Evolutionary conservation across 2,888 invertebrate species (phyloP).

Genomic region (Hybos culiciformis): DNA sequence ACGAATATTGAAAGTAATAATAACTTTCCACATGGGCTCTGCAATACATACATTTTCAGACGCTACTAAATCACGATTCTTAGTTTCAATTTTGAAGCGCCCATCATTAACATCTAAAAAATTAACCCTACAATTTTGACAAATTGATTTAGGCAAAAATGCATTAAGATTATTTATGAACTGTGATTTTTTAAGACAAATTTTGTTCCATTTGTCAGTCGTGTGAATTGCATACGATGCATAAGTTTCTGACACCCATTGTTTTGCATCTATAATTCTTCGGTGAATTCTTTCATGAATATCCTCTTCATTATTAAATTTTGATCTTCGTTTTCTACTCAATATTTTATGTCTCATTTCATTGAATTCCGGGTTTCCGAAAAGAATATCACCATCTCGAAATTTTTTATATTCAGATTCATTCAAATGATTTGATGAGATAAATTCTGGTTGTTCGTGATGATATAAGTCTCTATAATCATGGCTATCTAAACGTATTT

Average conservation of each 20-base stretch:
- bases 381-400: conserved; percentile 41
- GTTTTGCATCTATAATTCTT: conserved; percentile 61
- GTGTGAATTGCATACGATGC: conserved; percentile 80
- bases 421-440: conserved; percentile 3
- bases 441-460: neutral
- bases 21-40: conserved; percentile 72
- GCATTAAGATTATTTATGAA: conserved; percentile 65
- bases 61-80: conserved; percentile 69
- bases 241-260: conserved; percentile 76
- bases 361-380: conserved; percentile 41
- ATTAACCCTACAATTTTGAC: conserved; percentile 58
- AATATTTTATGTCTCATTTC: conserved; percentile 38
- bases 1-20: conserved; percentile 52
- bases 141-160: conserved; percentile 60
- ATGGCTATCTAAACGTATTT: conserved; percentile 7
- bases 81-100: conserved; percentile 58
- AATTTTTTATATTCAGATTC: conserved; percentile 25
- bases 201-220: conserved; percentile 63
- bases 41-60: conserved; percentile 63
- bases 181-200: conserved; percentile 67
- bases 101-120: conserved; percentile 69
- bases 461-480: conserved; percentile 19
- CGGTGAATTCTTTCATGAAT: conserved; percentile 40
- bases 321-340: conserved; percentile 39
- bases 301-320: conserved; percentile 33